A percentile compares a stretch with the other conserved stretches of the same genome.
phyloP scores from a whole-genome alignment of 2,888 invertebrate genomes.

The Noctua fimbriata region DNA sequence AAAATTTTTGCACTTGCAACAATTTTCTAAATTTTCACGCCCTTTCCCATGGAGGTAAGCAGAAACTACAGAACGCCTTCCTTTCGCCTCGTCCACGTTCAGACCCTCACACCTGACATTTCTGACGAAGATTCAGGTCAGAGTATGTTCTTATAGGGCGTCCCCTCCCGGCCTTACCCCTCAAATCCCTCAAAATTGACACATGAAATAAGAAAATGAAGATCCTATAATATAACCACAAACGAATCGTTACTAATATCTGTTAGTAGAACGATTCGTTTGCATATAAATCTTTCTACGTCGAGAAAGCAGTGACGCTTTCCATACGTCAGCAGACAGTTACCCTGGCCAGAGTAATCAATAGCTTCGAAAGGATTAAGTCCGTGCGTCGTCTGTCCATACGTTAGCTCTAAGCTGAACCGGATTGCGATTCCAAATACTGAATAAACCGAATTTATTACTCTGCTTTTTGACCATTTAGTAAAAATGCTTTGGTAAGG shows the following conservation, averaged over 20 bases:
- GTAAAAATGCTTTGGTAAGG: neutral
- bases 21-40: neutral
- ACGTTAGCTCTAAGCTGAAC: conserved; percentile 20
- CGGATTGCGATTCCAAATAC: conserved; percentile 15
- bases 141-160: neutral
- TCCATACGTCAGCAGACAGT: conserved; percentile 38
- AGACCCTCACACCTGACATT: neutral
- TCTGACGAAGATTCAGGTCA: neutral
- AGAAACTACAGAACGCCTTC: neutral
- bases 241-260: neutral
- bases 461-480: neutral
- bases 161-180: neutral
- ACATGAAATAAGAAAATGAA: conserved; percentile 5
- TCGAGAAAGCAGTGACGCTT: conserved; percentile 46
- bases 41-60: neutral
- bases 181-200: neutral
- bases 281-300: conserved; percentile 18
- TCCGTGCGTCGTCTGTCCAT: conserved; percentile 25
- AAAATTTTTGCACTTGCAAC: neutral
- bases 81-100: neutral
- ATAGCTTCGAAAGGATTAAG: conserved; percentile 55
- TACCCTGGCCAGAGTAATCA: conserved; percentile 29
- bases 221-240: neutral
- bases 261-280: neutral
- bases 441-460: conserved; percentile 24